Evolutionary conservation across 2,888 invertebrate genomes (phyloP), one percentile per base, ranked within the genome.

Genomic region (Cloeon dipterum): DNA sequence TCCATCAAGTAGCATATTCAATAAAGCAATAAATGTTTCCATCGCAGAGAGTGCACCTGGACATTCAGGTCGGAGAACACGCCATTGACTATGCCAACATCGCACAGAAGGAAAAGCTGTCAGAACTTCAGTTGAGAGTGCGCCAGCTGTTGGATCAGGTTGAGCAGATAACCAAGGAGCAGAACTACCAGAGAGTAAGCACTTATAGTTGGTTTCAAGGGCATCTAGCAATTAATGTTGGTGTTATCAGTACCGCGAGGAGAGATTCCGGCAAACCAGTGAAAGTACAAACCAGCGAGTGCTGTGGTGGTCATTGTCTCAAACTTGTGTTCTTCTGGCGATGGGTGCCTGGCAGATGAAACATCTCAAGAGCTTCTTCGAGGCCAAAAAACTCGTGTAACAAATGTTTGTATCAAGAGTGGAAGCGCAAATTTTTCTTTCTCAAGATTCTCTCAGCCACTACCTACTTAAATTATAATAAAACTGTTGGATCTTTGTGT

Each of bases 311-410:
- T 89, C 93, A 38, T 61, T 93, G 11, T 71, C 78, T 0, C 98
- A 98, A 60, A 86, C 89, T 1, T 65, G 74, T 37, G 82, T 98
- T 29, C 68, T 98, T 10, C 62, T 96, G 0, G 61, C 70, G 21
- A 96, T 96, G 68, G 98, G 98, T 13, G 79, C 88, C 46, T 98
- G 96, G 96, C 98, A 98, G 61, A 96, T 98, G 93, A 74, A 76
- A 50, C 98, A 99, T 68, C 68, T 98, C 46, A 96, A 96, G 66
- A 85, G 86, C 51, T 98, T 98, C 70, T 99, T 98, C 53, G 94
- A 98, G 62, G 96, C 96, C 20, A 98, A 98, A 62, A 99, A 98
- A 68, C 66, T 98, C 53, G 93, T 93, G 34, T 83, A 72, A 67
- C n/a, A 21, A 7, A 25, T 34, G 17, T 4, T 18, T 16, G 14